Percentiles rank a stretch among this genome's conserved stretches.
phyloP scores from a whole-genome alignment of 1,140 invertebrate species.

The Bombus affinis region DNA sequence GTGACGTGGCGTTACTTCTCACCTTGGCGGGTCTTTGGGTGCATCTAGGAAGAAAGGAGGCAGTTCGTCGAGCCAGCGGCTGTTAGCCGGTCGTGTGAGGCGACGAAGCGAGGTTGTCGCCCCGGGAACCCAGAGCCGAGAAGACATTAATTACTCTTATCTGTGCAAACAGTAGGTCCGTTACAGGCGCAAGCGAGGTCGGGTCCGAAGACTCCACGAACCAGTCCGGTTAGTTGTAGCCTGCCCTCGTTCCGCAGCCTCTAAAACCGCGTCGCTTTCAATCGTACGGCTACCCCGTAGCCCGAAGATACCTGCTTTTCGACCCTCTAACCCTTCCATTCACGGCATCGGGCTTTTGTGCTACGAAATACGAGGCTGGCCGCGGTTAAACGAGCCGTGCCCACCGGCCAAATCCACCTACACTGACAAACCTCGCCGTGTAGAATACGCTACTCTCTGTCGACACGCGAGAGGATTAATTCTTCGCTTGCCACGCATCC shows the following conservation, averaged over 20 bases:
- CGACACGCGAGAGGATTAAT: slow-evolving; percentile 10
- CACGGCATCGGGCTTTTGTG: slow-evolving; percentile 23
- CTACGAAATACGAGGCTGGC: slow-evolving; percentile 32
- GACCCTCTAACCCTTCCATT: slow-evolving; percentile 11
- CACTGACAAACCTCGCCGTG: background rate
- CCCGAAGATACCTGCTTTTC: slow-evolving; percentile 28
- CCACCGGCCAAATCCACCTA: background rate
- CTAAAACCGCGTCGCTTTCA: slow-evolving; percentile 70
- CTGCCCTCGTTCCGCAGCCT: slow-evolving; percentile 64
- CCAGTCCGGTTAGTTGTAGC: slow-evolving; percentile 64
- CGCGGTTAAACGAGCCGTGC: slow-evolving; percentile 60
- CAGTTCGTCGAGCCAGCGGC: background rate
- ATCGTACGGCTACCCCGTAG: slow-evolving; percentile 47
- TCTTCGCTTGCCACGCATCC: background rate
- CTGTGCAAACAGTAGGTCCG: slow-evolving; percentile 71
- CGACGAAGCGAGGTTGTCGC: slow-evolving; percentile 37
- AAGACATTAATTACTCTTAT: slow-evolving; percentile 76
- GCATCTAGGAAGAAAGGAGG: slow-evolving; percentile 16
- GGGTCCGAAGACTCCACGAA: background rate
- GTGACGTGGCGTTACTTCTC: slow-evolving; percentile 24
- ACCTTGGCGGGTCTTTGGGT: background rate
- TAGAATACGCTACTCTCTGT: background rate
- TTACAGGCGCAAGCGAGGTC: slow-evolving; percentile 50
- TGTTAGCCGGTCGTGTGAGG: too few species aligned
- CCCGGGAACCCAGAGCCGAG: slow-evolving; percentile 43